phyloP scores from a whole-genome alignment of 2,888 invertebrate genomes.

The Phoenoteleia sp. region DNA sequence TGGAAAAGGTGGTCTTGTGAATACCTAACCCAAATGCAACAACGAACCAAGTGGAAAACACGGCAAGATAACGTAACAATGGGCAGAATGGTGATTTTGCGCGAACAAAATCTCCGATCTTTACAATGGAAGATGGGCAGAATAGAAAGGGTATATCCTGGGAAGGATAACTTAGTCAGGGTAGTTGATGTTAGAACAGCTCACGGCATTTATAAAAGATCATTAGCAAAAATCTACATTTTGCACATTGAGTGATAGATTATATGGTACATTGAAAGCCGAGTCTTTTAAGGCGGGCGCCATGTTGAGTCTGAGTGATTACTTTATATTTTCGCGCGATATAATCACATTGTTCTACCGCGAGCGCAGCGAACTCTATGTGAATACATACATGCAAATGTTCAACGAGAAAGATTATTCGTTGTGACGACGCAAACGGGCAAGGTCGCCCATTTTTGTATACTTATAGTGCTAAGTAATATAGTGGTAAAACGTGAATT shows the following conservation, averaged over 20 bases:
- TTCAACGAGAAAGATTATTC: too few relatives aligned
- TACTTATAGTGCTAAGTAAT: too few relatives aligned
- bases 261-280: background rate
- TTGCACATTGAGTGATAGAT: background rate
- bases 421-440: too few relatives aligned
- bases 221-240: background rate
- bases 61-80: background rate
- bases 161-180: background rate
- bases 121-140: background rate
- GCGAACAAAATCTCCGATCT: background rate
- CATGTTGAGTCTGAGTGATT: background rate
- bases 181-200: background rate
- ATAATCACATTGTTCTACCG: too few relatives aligned
- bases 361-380: too few relatives aligned
- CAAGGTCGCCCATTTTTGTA: too few relatives aligned
- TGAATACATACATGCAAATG: too few relatives aligned
- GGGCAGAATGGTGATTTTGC: background rate
- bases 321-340: too few relatives aligned
- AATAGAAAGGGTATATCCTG: background rate
- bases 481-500: too few relatives aligned
- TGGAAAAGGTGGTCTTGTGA: slow-evolving; percentile 9
- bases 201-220: background rate
- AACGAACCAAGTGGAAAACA: slow-evolving; percentile 13
- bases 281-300: background rate
- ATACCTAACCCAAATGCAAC: slow-evolving; percentile 10